Percentiles rank a stretch among this genome's conserved stretches.
Evolutionary conservation across 2,113 vertebrate species (phyloP).

Genomic region (Cyphomyrus plagiostoma): DNA sequence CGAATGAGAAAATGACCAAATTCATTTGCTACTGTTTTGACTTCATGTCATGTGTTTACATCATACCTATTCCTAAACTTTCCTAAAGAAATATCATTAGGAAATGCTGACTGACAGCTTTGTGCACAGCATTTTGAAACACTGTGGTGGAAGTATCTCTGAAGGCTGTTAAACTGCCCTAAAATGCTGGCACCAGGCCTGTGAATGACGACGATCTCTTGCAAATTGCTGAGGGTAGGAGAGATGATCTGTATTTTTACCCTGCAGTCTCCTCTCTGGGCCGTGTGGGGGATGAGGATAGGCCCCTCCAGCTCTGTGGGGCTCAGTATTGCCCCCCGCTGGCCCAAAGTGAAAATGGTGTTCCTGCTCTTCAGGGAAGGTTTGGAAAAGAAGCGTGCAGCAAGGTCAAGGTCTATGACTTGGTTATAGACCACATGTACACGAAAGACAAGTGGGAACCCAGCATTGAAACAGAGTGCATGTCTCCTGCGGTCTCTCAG

Average conservation of each 20-base stretch:
- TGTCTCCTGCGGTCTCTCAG: not conserved
- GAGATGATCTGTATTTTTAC: conserved; percentile 46
- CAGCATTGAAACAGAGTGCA: not conserved
- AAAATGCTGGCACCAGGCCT: not conserved
- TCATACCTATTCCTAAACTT: not conserved
- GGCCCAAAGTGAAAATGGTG: conserved; percentile 86
- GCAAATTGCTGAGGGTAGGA: not conserved
- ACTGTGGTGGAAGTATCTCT: not conserved
- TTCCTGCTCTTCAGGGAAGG: conserved; percentile 82
- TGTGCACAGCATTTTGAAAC: not conserved
- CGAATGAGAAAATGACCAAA: not conserved
- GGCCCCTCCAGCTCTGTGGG: conserved; percentile 80
- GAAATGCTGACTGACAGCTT: not conserved
- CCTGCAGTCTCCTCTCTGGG: conserved; percentile 73
- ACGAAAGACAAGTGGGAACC: not conserved
- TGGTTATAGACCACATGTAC: conserved; percentile 7
- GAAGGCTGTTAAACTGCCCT: not conserved
- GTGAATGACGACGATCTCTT: not conserved
- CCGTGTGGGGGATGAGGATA: conserved; percentile 82
- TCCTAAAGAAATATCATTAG: not conserved
- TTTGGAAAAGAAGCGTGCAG: conserved; percentile 83
- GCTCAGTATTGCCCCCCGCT: conserved; percentile 73
- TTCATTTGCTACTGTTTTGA: not conserved
- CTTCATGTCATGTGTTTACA: not conserved
- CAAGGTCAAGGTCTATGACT: conserved; percentile 49